Percentiles rank a stretch among this genome's conserved stretches.
Conservation (phyloP, 2,113 vertebrate genomes). For the Limnothrissa miodon region DNA sequence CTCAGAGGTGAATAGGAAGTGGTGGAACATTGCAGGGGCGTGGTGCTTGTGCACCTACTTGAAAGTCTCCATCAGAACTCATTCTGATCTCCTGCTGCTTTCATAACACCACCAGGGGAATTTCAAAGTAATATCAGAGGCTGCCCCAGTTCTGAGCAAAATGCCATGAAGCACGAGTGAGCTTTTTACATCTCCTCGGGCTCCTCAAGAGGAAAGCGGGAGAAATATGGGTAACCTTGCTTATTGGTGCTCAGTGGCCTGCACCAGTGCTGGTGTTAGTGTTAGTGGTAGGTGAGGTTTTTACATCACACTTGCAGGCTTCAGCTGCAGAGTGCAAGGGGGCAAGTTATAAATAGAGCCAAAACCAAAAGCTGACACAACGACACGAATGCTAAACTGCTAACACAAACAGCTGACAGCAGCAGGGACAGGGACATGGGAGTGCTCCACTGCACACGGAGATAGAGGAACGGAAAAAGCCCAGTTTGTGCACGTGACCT, state of each 20-base stretch:
- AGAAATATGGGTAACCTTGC: background rate
- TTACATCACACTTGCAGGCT: background rate
- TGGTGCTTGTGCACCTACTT: background rate
- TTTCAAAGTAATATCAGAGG: slow-evolving; percentile 50
- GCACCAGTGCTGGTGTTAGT: background rate
- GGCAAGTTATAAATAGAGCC: background rate
- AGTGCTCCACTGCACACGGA: background rate
- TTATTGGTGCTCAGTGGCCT: background rate
- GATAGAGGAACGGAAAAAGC: background rate
- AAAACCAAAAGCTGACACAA: background rate
- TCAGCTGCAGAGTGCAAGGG: background rate
- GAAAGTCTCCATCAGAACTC: slow-evolving; percentile 6
- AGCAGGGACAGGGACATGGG: too few relatives aligned
- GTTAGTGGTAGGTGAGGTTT: background rate
- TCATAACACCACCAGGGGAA: slow-evolving; percentile 61
- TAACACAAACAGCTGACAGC: background rate
- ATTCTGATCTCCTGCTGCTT: slow-evolving; percentile 54
- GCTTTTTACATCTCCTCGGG: background rate
- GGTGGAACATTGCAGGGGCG: background rate
- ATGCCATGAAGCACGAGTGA: background rate
- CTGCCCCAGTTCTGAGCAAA: slow-evolving; percentile 29
- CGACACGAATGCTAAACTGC: background rate
- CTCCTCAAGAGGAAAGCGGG: background rate
- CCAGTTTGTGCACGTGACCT: background rate
- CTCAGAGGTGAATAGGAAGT: background rate